Evolutionary conservation across 2,888 invertebrate genomes (phyloP).

Genomic region (Cantharis lateralis): DNA sequence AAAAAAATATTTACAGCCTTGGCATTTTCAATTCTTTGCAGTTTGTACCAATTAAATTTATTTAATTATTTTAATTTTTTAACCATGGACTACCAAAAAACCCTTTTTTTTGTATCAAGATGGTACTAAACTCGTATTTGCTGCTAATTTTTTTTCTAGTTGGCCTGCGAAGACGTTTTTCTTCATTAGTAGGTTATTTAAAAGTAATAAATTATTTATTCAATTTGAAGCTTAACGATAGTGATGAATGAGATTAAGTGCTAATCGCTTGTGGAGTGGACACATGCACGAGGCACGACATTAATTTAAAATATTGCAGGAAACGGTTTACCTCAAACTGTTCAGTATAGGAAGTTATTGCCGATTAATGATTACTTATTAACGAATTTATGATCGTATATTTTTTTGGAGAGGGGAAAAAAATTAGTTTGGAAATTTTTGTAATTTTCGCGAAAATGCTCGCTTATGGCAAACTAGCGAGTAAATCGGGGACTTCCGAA

Average conservation of each 20-base stretch:
- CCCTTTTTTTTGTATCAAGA: no score
- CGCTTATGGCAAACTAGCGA: no score
- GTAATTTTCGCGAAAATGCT: no score
- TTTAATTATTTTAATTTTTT: no score
- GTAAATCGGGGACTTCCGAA: no score
- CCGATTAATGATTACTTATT: neutral
- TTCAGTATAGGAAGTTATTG: conserved; percentile 17
- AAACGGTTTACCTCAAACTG: conserved; percentile 23
- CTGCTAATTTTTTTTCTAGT: neutral
- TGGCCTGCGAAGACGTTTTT: neutral
- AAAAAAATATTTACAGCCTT: no score
- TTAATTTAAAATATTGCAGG: conserved; percentile 22
- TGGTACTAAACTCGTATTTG: no score
- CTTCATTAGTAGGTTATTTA: neutral
- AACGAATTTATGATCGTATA: neutral
- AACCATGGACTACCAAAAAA: no score
- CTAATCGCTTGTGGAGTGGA: neutral
- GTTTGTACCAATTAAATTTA: no score
- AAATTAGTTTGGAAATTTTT: no score
- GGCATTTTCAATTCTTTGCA: no score
- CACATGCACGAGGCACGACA: neutral
- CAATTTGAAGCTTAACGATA: neutral
- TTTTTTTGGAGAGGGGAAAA: no score
- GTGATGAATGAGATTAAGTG: neutral
- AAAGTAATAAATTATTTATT: neutral